These are phyloP conservation scores for Microchrysa polita DNA, from an alignment of 2,888 invertebrate species.

Conservation along the genomic window DNA sequence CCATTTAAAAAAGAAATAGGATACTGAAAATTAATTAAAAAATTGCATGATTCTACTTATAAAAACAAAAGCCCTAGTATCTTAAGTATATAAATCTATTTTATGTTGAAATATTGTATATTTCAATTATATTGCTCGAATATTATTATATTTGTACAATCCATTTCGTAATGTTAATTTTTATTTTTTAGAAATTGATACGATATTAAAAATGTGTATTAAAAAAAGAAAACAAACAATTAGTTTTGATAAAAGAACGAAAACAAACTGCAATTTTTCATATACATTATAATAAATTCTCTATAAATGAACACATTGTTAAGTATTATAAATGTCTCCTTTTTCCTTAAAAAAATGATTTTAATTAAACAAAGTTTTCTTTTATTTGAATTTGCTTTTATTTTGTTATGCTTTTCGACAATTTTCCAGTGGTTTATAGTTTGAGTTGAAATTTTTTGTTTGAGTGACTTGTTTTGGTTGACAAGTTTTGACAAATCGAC, in stretches of 20 bases:
- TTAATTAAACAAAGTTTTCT: too few relatives aligned
- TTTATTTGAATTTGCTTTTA: too few relatives aligned
- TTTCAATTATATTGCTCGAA: conserved; percentile 39
- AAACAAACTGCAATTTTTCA: conserved; percentile 9
- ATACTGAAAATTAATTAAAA: too few relatives aligned
- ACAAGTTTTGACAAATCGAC: too few relatives aligned
- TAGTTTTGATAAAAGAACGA: conserved; percentile 16
- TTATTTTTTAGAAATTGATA: conserved; percentile 3
- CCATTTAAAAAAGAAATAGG: neutral
- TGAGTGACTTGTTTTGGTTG: too few relatives aligned
- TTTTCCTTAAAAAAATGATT: neutral
- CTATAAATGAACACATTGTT: neutral
- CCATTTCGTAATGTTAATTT: neutral
- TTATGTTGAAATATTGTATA: conserved; percentile 38
- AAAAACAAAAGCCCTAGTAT: neutral
- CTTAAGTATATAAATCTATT: conserved; percentile 24
- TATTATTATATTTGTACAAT: conserved; percentile 11
- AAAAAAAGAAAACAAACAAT: neutral
- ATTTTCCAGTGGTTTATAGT: too few relatives aligned
- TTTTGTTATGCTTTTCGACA: too few relatives aligned
- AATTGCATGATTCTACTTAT: too few relatives aligned
- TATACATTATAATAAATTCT: too few relatives aligned
- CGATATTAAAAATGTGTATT: conserved; percentile 10
- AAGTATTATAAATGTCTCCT: conserved; percentile 8
- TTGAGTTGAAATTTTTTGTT: too few relatives aligned